Conservation (phyloP, 1,140 invertebrate species). For the Cataglyphis hispanica region DNA sequence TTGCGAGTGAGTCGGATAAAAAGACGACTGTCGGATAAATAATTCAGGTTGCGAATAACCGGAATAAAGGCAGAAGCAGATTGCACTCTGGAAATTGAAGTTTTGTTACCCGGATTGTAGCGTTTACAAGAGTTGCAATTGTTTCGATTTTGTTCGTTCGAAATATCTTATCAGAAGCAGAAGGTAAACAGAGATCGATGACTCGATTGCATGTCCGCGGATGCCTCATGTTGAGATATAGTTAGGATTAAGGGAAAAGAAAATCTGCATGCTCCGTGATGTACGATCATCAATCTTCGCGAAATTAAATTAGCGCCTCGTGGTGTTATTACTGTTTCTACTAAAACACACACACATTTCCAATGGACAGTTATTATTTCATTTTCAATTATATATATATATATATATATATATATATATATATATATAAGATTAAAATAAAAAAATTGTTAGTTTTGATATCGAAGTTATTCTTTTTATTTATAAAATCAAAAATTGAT, state of each 20-base stretch:
- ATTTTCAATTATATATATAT: not conserved
- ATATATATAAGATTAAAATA: not conserved
- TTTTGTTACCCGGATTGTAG: slow-evolving; percentile 43
- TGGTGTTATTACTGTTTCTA: slow-evolving; percentile 6
- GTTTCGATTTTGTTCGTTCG: slow-evolving; percentile 28
- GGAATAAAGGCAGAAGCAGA: slow-evolving; percentile 61
- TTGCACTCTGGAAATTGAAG: slow-evolving; percentile 61
- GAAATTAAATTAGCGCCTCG: slow-evolving; percentile 43
- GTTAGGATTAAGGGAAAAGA: slow-evolving; percentile 17
- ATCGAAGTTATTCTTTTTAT: not conserved
- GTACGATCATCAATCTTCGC: slow-evolving; percentile 48
- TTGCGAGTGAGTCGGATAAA: slow-evolving; percentile 41
- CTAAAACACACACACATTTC: not conserved
- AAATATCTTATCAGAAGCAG: slow-evolving; percentile 22
- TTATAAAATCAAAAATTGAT: not conserved
- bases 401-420: not conserved
- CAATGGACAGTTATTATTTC: not conserved
- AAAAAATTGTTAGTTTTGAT: not conserved
- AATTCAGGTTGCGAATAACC: slow-evolving; percentile 70
- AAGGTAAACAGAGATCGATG: slow-evolving; percentile 43
- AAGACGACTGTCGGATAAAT: slow-evolving; percentile 61
- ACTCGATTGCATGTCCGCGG: slow-evolving; percentile 41
- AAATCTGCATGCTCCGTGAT: slow-evolving; percentile 36
- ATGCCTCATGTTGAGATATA: slow-evolving; percentile 30
- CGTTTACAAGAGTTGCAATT: slow-evolving; percentile 34